These are phyloP conservation scores for Holothuria glaberrima DNA, from an alignment of 35 echinoderm and acorn worm species.

Conservation along the genomic window DNA sequence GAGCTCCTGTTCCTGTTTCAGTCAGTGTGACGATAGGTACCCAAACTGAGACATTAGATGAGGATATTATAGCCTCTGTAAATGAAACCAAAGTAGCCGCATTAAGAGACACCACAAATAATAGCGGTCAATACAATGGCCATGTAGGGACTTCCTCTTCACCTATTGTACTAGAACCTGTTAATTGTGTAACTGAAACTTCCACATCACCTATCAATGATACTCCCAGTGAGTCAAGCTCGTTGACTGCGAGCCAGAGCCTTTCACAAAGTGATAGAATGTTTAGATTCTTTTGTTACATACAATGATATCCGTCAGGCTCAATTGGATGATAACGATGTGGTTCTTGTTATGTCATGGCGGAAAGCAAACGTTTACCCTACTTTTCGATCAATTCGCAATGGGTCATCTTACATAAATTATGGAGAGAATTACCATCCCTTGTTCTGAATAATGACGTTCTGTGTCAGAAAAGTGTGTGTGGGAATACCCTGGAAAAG, in stretches of 20 bases:
- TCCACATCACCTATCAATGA: not conserved
- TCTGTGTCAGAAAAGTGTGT: not conserved
- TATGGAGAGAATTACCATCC: slow-evolving; percentile 9
- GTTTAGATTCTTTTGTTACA: not conserved
- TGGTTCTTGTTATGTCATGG: not conserved
- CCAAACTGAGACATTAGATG: not conserved
- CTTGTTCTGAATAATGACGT: slow-evolving; percentile 28
- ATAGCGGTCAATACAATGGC: not conserved
- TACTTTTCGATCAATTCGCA: not conserved
- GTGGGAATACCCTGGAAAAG: not conserved
- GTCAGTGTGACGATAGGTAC: slow-evolving; percentile 15
- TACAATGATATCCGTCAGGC: not conserved
- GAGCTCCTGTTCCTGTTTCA: not conserved
- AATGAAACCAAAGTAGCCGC: not conserved
- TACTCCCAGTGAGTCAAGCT: slow-evolving; percentile 5
- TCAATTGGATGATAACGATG: not conserved
- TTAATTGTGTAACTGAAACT: not conserved
- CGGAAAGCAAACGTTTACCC: slow-evolving; percentile 22
- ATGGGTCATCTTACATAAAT: slow-evolving; percentile 3
- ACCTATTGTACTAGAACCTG: not conserved
- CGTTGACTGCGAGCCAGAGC: not conserved
- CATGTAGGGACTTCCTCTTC: not conserved
- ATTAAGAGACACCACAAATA: not conserved
- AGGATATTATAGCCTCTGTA: not conserved
- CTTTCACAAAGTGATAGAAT: not conserved